These are phyloP conservation scores for Cydia pomonella DNA, from an alignment of 1,140 invertebrate genomes.

Conservation along the genomic window DNA sequence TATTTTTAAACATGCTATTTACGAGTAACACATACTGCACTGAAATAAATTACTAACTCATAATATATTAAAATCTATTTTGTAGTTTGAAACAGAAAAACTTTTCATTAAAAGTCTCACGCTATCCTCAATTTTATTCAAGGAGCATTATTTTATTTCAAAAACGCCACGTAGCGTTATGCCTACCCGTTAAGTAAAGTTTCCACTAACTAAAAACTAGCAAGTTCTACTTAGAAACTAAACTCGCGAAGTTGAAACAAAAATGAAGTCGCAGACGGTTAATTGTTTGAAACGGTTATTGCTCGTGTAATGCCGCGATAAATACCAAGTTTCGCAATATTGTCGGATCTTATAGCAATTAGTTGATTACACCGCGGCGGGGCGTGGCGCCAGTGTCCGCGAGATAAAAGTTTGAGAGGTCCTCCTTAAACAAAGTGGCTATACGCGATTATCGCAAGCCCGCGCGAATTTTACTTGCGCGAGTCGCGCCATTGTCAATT, in stretches of 20 bases:
- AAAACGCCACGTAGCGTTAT: not conserved
- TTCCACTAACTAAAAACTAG: not conserved
- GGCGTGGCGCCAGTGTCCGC: not conserved
- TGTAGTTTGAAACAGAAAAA: not conserved
- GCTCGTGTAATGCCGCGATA: conserved; percentile 15
- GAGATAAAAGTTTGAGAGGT: not conserved
- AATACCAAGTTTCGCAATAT: conserved; percentile 33
- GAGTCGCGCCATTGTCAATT: too few relatives aligned
- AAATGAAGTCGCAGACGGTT: conserved; percentile 24
- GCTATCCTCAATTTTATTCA: not conserved
- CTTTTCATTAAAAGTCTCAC: not conserved
- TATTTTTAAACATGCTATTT: too few relatives aligned
- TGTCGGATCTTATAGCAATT: conserved; percentile 32
- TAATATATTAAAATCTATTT: not conserved
- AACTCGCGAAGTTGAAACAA: conserved; percentile 9
- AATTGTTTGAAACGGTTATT: conserved; percentile 28
- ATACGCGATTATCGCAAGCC: too few relatives aligned
- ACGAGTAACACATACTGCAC: not conserved
- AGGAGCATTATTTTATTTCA: not conserved
- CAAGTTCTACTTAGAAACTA: conserved; percentile 6
- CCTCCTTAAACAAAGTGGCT: too few relatives aligned
- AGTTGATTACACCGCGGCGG: conserved; percentile 26
- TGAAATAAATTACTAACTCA: not conserved
- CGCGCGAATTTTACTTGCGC: too few relatives aligned
- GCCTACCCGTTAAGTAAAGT: not conserved